Conservation (phyloP, 2,113 vertebrate species). For the Phaethon lepturus region DNA sequence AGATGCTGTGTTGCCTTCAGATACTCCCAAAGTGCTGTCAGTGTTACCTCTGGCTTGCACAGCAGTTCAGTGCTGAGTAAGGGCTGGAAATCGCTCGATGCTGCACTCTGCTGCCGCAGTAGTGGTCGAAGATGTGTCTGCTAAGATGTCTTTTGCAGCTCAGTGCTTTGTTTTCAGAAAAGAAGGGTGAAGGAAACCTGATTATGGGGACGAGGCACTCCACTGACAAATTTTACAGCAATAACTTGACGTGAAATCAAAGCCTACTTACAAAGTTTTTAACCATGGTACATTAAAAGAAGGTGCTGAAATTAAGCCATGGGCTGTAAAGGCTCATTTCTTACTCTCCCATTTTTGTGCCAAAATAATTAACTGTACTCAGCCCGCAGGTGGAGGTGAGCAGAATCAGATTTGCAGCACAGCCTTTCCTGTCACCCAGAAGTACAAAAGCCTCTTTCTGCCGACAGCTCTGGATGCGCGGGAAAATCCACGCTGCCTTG, state of each 20-base stretch:
- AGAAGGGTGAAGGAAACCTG: neutral
- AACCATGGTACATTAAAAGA: neutral
- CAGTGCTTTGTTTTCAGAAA: neutral
- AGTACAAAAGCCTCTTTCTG: neutral
- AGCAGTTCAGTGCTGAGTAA: neutral
- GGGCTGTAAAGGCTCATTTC: neutral
- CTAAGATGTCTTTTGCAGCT: neutral
- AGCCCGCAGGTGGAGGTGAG: neutral
- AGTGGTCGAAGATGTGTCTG: neutral
- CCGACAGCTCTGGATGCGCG: neutral
- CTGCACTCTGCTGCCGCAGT: neutral
- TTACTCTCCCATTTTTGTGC: neutral
- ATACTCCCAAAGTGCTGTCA: neutral
- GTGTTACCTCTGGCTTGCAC: neutral
- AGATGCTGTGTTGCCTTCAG: constrained; percentile 3
- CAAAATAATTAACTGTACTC: neutral
- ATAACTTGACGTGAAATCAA: neutral
- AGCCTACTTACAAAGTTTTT: neutral
- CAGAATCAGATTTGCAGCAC: neutral
- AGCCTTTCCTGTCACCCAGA: neutral
- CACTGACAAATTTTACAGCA: neutral
- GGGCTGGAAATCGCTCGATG: neutral
- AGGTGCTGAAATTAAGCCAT: neutral
- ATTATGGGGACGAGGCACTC: neutral
- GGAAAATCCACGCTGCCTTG: neutral